These are phyloP conservation scores for Sarcophaga variegata DNA, from an alignment of 2,888 invertebrate species.

Conservation along the genomic window DNA sequence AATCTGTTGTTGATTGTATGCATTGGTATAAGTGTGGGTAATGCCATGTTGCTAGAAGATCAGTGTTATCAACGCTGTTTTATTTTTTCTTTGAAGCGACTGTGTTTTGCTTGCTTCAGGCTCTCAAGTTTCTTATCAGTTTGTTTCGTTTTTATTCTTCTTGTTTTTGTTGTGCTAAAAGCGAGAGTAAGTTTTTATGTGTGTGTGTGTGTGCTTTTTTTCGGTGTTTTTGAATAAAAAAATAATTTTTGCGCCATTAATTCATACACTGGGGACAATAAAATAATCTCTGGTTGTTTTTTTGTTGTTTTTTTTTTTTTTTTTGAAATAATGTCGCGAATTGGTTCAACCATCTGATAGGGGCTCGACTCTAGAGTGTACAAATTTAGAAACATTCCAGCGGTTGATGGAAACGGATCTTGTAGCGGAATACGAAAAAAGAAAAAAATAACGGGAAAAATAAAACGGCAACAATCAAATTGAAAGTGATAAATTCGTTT, in stretches of 20 bases:
- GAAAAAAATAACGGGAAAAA: slow-evolving; percentile 5
- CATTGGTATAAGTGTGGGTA: slow-evolving; percentile 7
- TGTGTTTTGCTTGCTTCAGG: slow-evolving; percentile 21
- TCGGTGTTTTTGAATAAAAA: background rate
- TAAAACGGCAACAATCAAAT: slow-evolving; percentile 29
- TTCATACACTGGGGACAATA: slow-evolving; percentile 11
- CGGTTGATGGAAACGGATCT: slow-evolving; percentile 75
- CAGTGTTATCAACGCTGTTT: slow-evolving; percentile 42
- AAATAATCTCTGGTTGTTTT: slow-evolving; percentile 22
- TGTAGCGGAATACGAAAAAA: slow-evolving; percentile 53
- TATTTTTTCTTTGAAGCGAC: background rate
- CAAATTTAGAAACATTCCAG: slow-evolving; percentile 75
- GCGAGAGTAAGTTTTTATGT: slow-evolving; percentile 30
- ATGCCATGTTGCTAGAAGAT: slow-evolving; percentile 23
- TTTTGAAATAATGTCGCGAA: background rate
- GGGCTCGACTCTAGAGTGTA: slow-evolving; percentile 68
- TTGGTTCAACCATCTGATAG: slow-evolving; percentile 64
- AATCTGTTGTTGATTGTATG: slow-evolving; percentile 14
- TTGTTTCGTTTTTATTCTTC: background rate
- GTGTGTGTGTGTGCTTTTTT: background rate
- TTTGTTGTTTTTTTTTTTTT: background rate
- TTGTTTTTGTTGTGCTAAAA: slow-evolving; percentile 38
- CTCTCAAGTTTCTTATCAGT: slow-evolving; percentile 53
- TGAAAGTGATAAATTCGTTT: slow-evolving; percentile 34
- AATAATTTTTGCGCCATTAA: slow-evolving; percentile 26